Conservation (phyloP, 2,113 vertebrate species). For the Atherinomorus stipes region DNA sequence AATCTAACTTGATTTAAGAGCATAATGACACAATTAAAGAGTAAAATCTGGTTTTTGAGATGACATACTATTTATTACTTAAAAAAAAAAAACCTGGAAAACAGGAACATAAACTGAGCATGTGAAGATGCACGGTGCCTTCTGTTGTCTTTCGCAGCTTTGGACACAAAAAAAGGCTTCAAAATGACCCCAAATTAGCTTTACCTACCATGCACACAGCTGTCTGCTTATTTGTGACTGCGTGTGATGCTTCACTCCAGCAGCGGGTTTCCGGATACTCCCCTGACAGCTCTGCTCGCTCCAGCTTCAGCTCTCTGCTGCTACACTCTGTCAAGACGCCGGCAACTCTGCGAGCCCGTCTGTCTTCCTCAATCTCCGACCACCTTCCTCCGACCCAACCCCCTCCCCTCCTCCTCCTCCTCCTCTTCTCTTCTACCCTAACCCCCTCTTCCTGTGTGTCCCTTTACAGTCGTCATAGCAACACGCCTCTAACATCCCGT, state of each 20-base stretch:
- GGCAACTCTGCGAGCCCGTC: constrained; percentile 58
- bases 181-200: constrained; percentile 10
- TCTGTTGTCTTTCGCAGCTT: constrained; percentile 14
- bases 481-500: constrained; percentile 91
- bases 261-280: constrained; percentile 47
- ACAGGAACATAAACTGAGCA: constrained; percentile 38
- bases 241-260: constrained; percentile 42
- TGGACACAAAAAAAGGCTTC: neutral
- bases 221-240: constrained; percentile 41
- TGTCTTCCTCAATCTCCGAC: constrained; percentile 60
- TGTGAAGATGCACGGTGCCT: constrained; percentile 36
- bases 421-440: constrained; percentile 34
- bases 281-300: constrained; percentile 26
- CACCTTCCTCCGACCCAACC: constrained; percentile 35
- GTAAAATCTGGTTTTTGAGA: neutral
- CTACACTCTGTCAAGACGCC: constrained; percentile 72
- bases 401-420: constrained; percentile 47
- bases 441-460: constrained; percentile 76
- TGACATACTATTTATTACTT: neutral
- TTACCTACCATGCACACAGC: constrained; percentile 65
- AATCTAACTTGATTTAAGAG: neutral
- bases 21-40: neutral
- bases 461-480: constrained; percentile 92
- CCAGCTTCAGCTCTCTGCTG: constrained; percentile 40
- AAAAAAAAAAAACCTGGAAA: constrained; percentile 11